Base-by-base conservation (phyloP, 2,797 vertebrate genomes). In the Falco columbarius region DNA sequence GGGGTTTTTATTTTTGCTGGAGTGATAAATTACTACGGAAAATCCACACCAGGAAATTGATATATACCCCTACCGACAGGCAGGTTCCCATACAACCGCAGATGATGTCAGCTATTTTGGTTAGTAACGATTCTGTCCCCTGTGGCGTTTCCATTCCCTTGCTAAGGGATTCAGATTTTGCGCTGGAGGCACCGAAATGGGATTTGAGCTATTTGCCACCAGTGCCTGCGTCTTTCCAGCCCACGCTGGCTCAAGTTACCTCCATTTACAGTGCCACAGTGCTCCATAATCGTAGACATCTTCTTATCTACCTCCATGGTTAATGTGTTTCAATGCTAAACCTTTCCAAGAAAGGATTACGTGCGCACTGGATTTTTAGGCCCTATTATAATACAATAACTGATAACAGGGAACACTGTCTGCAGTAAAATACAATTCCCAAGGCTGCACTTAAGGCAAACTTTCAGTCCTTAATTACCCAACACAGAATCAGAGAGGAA, bases 361-460 rank as follows among this genome's bases (percentile, higher is more conserved):
- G 55, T 19, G 61, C 54, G 10, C 73, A 29, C 30, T 7, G 5
- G 65, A 87, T 77, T 96, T 96, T 88, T 72, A 81, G 75, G 56
- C 34, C 46, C 72, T 81, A 23, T 89, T 81, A 52, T 55, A 86
- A 63, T 46, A 49, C 14, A 30, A 5, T 70, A 84, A 79, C 62
- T 55, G 80, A 59, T 89, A 95, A 89, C 27, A 79, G 40, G 46
- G 47, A 84, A 73, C 21, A 12, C 47, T 13, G 0, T 75, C 93
- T 88, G 82, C 88, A 59, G n/a, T 70, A 95, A 93, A 97, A 81
- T 26, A 79, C 9, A 4, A 84, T 92, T 96, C 86, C 83, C 94
- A 94, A 84, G 88, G 91, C 93, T 82, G 47, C 91, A 94, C 89
- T 96, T 91, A 83, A 92, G 55, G 49, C 82, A 95, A 46, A 84